Evolutionary conservation across 2,113 vertebrate species (phyloP).

Genomic region (Pipa parva): DNA sequence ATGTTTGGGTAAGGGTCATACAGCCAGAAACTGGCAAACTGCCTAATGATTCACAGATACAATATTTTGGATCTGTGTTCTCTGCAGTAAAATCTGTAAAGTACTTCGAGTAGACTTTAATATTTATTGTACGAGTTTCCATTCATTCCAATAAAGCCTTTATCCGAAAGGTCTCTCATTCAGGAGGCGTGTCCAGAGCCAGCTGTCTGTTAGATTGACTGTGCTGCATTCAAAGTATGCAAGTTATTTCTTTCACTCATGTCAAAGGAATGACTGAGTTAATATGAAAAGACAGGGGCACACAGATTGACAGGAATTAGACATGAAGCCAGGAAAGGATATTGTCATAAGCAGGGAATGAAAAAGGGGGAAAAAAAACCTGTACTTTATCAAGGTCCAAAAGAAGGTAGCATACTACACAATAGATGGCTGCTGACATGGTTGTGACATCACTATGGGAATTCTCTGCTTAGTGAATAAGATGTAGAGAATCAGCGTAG

Average conservation of each 20-base stretch:
- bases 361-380: too few species aligned
- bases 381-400: too few species aligned
- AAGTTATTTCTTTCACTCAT: conserved; percentile 21
- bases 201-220: conserved; percentile 12
- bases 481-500: too few species aligned
- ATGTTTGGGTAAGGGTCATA: too few species aligned
- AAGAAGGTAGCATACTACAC: too few species aligned
- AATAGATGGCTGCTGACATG: too few species aligned
- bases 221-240: conserved; percentile 16
- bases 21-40: not conserved
- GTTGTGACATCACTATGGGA: too few species aligned
- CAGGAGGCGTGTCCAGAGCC: not conserved
- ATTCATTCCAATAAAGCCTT: not conserved
- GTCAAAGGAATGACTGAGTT: conserved; percentile 9
- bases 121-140: not conserved
- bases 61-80: not conserved
- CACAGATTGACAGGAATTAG: not conserved
- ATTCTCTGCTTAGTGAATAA: too few species aligned
- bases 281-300: conserved; percentile 7
- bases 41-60: not conserved
- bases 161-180: not conserved
- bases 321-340: not conserved
- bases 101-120: too few species aligned
- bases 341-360: too few species aligned
- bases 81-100: not conserved